These are phyloP conservation scores for Kryptolebias marmoratus DNA, from an alignment of 2,113 vertebrate species.

Conservation along the genomic window DNA sequence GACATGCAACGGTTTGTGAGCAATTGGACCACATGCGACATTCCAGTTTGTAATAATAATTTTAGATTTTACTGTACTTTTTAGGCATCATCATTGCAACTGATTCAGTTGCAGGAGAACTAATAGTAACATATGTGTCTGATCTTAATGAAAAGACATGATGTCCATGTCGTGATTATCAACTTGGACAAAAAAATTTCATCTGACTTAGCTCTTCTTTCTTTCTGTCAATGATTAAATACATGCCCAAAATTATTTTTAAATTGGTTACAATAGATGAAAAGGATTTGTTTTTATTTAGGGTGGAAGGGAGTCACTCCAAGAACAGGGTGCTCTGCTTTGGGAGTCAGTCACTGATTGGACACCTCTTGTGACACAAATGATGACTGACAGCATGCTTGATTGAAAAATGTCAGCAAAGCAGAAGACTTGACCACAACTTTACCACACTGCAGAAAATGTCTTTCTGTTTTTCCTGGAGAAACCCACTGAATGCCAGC, in stretches of 20 bases:
- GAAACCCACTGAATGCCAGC: too few relatives aligned
- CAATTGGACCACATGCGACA: conserved; percentile 31
- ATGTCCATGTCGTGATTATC: too few relatives aligned
- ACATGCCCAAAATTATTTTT: not conserved
- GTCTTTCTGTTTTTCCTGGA: not conserved
- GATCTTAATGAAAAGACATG: conserved; percentile 41
- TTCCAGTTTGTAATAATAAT: conserved; percentile 14
- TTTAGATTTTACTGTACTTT: conserved; percentile 8
- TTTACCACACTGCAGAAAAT: not conserved
- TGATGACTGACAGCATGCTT: conserved; percentile 71
- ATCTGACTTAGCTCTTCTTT: too few relatives aligned
- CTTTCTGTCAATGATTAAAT: not conserved
- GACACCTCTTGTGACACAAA: conserved; percentile 65
- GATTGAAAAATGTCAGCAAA: conserved; percentile 44
- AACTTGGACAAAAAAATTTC: too few relatives aligned
- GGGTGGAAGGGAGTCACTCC: conserved; percentile 38
- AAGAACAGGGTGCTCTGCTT: conserved; percentile 42
- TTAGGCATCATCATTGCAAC: conserved; percentile 48
- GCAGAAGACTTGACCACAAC: conserved; percentile 47
- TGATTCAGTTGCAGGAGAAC: not conserved
- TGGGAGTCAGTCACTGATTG: conserved; percentile 72
- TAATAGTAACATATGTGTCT: conserved; percentile 22
- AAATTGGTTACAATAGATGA: conserved; percentile 7
- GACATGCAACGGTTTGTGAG: conserved; percentile 40
- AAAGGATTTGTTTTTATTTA: not conserved